These are phyloP conservation scores for Equus quagga DNA, from an alignment of 2,113 vertebrate genomes.

Conservation along the genomic window DNA sequence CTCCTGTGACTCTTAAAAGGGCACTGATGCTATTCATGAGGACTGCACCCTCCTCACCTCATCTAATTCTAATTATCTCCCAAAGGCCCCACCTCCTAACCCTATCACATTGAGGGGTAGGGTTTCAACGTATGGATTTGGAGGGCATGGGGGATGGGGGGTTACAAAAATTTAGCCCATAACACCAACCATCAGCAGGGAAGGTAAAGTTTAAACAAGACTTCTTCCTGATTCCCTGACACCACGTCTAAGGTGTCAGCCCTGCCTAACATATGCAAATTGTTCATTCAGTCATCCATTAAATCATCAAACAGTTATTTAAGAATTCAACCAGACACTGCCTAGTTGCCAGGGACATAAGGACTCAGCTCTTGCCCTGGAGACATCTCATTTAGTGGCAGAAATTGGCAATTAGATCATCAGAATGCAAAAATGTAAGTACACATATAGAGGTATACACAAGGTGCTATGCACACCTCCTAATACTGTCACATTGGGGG, in stretches of 20 bases:
- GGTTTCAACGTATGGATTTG: background rate
- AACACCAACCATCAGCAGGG: background rate
- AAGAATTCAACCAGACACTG: background rate
- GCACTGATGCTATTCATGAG: background rate
- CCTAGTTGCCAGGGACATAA: background rate
- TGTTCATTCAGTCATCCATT: background rate
- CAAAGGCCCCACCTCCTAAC: background rate
- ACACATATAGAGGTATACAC: background rate
- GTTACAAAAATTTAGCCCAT: background rate
- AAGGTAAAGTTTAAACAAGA: background rate
- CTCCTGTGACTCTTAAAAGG: background rate
- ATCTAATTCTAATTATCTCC: background rate
- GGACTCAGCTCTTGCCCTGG: background rate
- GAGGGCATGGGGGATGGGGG: too few species aligned
- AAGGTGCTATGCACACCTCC: background rate
- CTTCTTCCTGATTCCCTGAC: background rate
- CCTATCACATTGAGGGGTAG: background rate
- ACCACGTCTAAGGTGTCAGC: background rate
- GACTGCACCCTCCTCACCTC: background rate
- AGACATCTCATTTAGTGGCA: background rate
- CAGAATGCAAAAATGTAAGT: background rate
- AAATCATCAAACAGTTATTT: background rate
- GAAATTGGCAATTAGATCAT: background rate
- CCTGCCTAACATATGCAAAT: background rate
- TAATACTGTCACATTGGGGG: background rate